A percentile compares a stretch with the other conserved stretches of the same genome.
Conservation (phyloP, 2,888 invertebrate species). For the Entomobrya multifasciata region DNA sequence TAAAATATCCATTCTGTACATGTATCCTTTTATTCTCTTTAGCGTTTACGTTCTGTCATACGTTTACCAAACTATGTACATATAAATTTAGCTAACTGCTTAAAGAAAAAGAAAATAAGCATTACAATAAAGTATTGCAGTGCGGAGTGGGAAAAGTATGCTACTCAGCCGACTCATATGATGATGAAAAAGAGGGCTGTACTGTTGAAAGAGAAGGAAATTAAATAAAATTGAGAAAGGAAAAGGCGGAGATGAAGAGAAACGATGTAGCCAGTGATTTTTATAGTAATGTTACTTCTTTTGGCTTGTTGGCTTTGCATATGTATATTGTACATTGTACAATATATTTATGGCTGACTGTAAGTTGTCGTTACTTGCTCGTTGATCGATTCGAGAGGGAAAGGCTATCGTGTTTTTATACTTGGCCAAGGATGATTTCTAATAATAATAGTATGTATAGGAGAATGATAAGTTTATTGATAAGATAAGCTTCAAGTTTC, state of each 20-base stretch:
- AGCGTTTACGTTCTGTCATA: constrained; percentile 7
- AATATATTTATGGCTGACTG: too few relatives aligned
- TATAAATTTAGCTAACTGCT: background rate
- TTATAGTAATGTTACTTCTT: constrained; percentile 14
- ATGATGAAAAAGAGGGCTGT: background rate
- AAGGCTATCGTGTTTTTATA: too few relatives aligned
- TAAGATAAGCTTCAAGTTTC: too few relatives aligned
- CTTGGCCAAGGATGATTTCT: too few relatives aligned
- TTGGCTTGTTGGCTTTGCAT: background rate
- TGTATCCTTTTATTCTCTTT: background rate
- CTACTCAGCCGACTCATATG: background rate
- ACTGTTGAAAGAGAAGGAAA: constrained; percentile 18
- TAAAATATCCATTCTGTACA: background rate
- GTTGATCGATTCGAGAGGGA: too few relatives aligned
- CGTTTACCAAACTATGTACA: background rate
- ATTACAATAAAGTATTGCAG: background rate
- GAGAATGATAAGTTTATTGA: too few relatives aligned
- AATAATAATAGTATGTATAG: too few relatives aligned
- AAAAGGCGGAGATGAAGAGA: constrained; percentile 9
- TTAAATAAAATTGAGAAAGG: constrained; percentile 49
- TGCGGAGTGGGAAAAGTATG: background rate
- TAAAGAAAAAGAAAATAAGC: background rate
- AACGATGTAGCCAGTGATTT: constrained; percentile 32
- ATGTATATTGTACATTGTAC: background rate
- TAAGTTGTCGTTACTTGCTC: too few relatives aligned